phyloP scores from a whole-genome alignment of 2,888 invertebrate species.

The Abscondita cerata region DNA sequence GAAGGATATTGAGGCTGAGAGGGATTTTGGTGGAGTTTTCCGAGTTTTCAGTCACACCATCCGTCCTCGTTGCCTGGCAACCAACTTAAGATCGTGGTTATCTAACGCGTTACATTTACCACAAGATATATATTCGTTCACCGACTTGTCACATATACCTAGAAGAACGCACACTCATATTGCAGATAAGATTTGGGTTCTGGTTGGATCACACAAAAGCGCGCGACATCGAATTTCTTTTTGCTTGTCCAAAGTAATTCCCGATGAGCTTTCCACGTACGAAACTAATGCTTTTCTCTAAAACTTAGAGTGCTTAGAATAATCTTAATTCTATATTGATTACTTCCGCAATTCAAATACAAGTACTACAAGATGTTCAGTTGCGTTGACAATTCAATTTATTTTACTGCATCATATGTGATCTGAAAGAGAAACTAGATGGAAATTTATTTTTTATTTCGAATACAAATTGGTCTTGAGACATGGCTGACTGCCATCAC shows the following conservation, averaged over 20 bases:
- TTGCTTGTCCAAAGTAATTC: conserved; percentile 19
- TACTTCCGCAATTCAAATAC: not conserved
- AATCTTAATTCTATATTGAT: not conserved
- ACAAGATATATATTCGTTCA: conserved; percentile 54
- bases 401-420: conserved; percentile 5
- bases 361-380: not conserved
- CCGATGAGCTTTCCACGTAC: conserved; percentile 10
- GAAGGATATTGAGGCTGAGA: conserved; percentile 51
- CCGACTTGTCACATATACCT: conserved; percentile 54
- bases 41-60: conserved; percentile 45
- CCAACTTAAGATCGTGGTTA: conserved; percentile 49
- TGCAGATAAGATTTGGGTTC: conserved; percentile 51
- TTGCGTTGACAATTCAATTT: conserved; percentile 7
- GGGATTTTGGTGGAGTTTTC: conserved; percentile 48
- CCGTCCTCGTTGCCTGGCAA: conserved; percentile 50
- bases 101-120: conserved; percentile 51
- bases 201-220: conserved; percentile 14
- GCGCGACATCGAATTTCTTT: conserved; percentile 16
- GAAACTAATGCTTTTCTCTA: not conserved
- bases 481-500: conserved; percentile 43
- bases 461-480: conserved; percentile 38
- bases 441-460: conserved; percentile 34
- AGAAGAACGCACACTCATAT: conserved; percentile 47
- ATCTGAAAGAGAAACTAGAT: conserved; percentile 15
- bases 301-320: not conserved